Conservation (phyloP, 2,888 invertebrate species). For the Abrostola triplasia region DNA sequence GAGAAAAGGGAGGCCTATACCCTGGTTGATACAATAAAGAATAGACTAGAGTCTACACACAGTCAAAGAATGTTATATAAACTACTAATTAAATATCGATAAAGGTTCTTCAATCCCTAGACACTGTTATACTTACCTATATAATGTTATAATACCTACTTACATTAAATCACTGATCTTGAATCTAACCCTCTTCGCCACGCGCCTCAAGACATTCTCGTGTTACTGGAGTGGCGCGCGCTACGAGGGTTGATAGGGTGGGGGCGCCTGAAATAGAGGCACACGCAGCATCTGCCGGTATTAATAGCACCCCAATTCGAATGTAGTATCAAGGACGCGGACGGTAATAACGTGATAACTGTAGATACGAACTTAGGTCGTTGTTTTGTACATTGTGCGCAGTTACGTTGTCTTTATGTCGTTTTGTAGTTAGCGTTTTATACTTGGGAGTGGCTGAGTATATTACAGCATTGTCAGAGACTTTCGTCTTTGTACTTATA, state of each 20-base stretch:
- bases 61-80: too few relatives aligned
- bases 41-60: too few relatives aligned
- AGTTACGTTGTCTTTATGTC: neutral
- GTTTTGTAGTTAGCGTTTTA: too few relatives aligned
- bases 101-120: too few relatives aligned
- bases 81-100: too few relatives aligned
- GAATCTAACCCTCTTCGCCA: constrained; percentile 43
- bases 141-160: constrained; percentile 9
- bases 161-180: constrained; percentile 46
- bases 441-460: too few relatives aligned
- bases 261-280: constrained; percentile 78
- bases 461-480: too few relatives aligned
- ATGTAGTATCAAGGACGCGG: constrained; percentile 87
- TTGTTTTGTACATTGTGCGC: constrained; percentile 5
- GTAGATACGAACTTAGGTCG: constrained; percentile 14
- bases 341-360: constrained; percentile 69
- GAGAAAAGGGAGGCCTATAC: too few relatives aligned
- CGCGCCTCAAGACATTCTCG: constrained; percentile 55
- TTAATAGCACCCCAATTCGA: constrained; percentile 81
- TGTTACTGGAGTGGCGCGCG: constrained; percentile 53
- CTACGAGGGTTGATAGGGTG: constrained; percentile 62
- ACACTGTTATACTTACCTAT: too few relatives aligned
- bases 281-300: constrained; percentile 79
- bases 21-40: too few relatives aligned
- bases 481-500: too few relatives aligned